Evolutionary conservation across 1,140 invertebrate genomes (phyloP), one percentile per base, ranked within the genome.

Genomic region (Patella vulgata): DNA sequence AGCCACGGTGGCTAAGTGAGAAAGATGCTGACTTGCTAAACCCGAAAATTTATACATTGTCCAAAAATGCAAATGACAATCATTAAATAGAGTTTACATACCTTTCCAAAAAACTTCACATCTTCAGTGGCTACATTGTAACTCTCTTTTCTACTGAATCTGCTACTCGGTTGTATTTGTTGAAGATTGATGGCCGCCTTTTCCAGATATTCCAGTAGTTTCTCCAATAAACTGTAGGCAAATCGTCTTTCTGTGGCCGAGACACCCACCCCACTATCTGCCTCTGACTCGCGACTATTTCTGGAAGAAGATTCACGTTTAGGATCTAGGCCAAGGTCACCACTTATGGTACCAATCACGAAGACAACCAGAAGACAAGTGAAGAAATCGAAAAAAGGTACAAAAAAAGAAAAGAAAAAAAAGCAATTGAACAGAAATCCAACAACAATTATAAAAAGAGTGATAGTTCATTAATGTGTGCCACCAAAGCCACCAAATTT

Each of bases 81-180:
- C n/a, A n/a, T n/a, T n/a, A n/a, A n/a, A 36, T 8, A 36, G 33
- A 36, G 33, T 8, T 1, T 39, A 14, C n/a, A 4, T 21, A 92
- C 95, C 88, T 99, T 99, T 19, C 94, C 96, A 85, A 99, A 99
- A 87, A 99, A 99, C 84, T 99, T 99, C 48, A 99, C 98, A 85
- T 99, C 98, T 43, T 96, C 89, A 0, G 95, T 95, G 9, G 95
- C 94, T 0, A 93, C 96, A 79, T 96, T 96, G 81, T 98, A 99
- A 59, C 94, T 97, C 33, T 89, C 91, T 57, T 97, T 87, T 67
- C 96, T 86, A 74, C 95, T 98, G 85, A 94, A 97, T 0, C 94
- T 96, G 30, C 93, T 89, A 1, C 94, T 97, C 0, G 97, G 97
- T 79, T 94, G 96, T 33, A 96, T 85, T 0, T 97, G 86, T 78